A percentile compares a stretch with the other conserved stretches of the same genome.
These are phyloP conservation scores for Crioceris asparagi DNA, from an alignment of 2,888 invertebrate genomes.

Conservation along the genomic window DNA sequence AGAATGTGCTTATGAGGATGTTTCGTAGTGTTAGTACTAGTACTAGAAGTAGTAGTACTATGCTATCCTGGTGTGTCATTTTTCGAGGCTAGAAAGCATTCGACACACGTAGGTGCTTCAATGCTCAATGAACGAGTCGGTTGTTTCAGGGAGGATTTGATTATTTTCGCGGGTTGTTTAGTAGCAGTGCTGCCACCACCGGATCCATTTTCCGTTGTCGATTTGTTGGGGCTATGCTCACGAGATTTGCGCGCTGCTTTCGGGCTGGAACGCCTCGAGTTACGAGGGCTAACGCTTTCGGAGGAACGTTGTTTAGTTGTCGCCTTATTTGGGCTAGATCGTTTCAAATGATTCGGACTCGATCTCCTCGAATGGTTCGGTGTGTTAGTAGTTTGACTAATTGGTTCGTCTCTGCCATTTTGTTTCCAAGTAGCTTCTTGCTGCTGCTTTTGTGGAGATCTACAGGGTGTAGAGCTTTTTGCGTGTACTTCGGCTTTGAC, in stretches of 20 bases:
- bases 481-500: slow-evolving; percentile 36
- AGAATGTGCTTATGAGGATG: background rate
- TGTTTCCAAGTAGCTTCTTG: slow-evolving; percentile 27
- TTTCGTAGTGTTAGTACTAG: background rate
- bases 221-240: slow-evolving; percentile 21
- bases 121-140: slow-evolving; percentile 48
- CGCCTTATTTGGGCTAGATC: slow-evolving; percentile 18
- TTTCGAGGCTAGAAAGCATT: slow-evolving; percentile 58
- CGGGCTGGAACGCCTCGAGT: slow-evolving; percentile 19
- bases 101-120: slow-evolving; percentile 62
- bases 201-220: slow-evolving; percentile 20
- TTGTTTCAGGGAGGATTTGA: slow-evolving; percentile 35
- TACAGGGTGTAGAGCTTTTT: slow-evolving; percentile 10
- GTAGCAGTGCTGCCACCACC: slow-evolving; percentile 10
- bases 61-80: slow-evolving; percentile 34
- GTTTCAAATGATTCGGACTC: slow-evolving; percentile 15
- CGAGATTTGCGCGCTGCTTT: slow-evolving; percentile 28
- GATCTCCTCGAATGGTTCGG: slow-evolving; percentile 22
- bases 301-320: slow-evolving; percentile 16
- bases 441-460: slow-evolving; percentile 16
- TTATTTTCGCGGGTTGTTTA: slow-evolving; percentile 27
- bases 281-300: slow-evolving; percentile 20
- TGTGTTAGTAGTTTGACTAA: slow-evolving; percentile 5
- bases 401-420: too few species aligned
- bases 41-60: background rate